These are phyloP conservation scores for Syngnathus typhle DNA, from an alignment of 2,113 vertebrate species.

Conservation along the genomic window DNA sequence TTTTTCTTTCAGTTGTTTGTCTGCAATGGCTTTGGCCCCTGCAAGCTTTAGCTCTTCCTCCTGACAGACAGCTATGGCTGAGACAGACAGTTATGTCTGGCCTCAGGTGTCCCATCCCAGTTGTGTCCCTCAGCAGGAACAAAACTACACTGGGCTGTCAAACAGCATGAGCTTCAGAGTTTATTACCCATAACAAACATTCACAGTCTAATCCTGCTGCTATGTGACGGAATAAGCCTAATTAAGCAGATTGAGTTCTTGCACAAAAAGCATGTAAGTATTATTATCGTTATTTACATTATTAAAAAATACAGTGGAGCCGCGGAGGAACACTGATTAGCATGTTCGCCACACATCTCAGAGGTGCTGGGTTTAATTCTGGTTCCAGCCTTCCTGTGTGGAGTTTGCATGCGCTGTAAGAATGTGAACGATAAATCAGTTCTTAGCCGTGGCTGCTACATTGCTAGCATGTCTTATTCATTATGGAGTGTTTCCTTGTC, in stretches of 20 bases:
- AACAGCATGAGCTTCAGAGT: neutral
- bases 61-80: conserved; percentile 7
- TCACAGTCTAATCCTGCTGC: conserved; percentile 6
- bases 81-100: conserved; percentile 10
- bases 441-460: too few relatives aligned
- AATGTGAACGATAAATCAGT: too few relatives aligned
- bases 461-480: too few relatives aligned
- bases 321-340: too few relatives aligned
- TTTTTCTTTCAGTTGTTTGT: conserved; percentile 8
- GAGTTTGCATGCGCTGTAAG: too few relatives aligned
- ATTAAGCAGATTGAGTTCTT: neutral
- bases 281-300: too few relatives aligned
- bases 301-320: too few relatives aligned
- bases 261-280: neutral
- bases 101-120: neutral
- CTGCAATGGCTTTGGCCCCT: conserved; percentile 7
- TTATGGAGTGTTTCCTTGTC: too few relatives aligned
- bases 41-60: neutral
- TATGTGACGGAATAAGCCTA: neutral
- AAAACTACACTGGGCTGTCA: neutral
- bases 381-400: too few relatives aligned
- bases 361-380: too few relatives aligned
- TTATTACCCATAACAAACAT: conserved; percentile 30
- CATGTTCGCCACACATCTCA: too few relatives aligned
- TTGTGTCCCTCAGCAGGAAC: conserved; percentile 15